These are phyloP conservation scores for Nowickia ferox DNA, from an alignment of 2,888 invertebrate genomes.

Conservation along the genomic window DNA sequence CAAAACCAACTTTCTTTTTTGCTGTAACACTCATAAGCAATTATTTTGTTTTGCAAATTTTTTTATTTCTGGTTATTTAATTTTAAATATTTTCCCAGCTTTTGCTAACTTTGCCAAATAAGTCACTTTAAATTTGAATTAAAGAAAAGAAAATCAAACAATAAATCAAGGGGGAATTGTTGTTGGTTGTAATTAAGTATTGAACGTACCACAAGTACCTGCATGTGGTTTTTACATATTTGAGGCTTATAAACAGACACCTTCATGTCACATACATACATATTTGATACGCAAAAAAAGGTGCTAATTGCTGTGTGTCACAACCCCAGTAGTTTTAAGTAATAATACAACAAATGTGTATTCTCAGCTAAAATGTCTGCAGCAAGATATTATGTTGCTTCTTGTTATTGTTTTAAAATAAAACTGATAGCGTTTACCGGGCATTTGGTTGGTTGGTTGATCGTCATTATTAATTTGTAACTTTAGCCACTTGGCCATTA, in stretches of 20 bases:
- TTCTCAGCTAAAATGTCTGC: constrained; percentile 27
- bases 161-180: constrained; percentile 42
- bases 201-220: not conserved
- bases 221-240: constrained; percentile 19
- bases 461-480: constrained; percentile 79
- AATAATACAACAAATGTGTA: constrained; percentile 38
- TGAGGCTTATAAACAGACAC: constrained; percentile 20
- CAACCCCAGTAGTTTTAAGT: constrained; percentile 73
- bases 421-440: constrained; percentile 48
- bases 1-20: no score
- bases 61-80: not conserved
- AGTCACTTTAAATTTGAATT: constrained; percentile 2
- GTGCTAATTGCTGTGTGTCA: constrained; percentile 78
- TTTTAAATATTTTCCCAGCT: not conserved
- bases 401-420: not conserved
- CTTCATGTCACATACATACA: constrained; percentile 32
- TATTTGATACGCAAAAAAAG: constrained; percentile 76
- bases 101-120: not conserved
- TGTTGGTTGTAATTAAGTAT: constrained; percentile 40
- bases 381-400: constrained; percentile 5
- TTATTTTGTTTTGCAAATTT: not conserved
- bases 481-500: constrained; percentile 79
- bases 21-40: not conserved
- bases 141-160: constrained; percentile 10
- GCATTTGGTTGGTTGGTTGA: not conserved